Conservation (phyloP, 2,888 invertebrate species). For the Sthenelais limicola region DNA sequence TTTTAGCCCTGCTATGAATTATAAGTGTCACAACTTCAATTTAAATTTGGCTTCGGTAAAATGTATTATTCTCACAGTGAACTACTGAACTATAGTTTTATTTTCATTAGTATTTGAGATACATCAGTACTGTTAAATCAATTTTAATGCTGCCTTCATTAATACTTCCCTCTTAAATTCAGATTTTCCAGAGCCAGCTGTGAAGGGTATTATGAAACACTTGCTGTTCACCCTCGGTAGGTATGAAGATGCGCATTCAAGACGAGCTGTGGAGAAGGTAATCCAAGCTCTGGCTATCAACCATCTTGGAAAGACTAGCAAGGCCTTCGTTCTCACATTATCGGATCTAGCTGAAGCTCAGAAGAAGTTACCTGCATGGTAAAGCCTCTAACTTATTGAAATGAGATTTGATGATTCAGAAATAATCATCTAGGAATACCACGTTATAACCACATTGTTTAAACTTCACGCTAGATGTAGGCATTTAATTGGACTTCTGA, state of each 20-base stretch:
- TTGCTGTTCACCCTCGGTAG: slow-evolving; percentile 84
- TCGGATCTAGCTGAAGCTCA: slow-evolving; percentile 79
- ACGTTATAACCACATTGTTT: neutral
- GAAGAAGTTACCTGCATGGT: slow-evolving; percentile 75
- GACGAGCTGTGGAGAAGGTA: slow-evolving; percentile 81
- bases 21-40: too few relatives aligned
- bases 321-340: slow-evolving; percentile 79
- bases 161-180: slow-evolving; percentile 57
- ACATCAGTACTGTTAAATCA: too few relatives aligned
- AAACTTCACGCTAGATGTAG: too few relatives aligned
- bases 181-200: slow-evolving; percentile 85
- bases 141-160: too few relatives aligned
- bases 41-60: too few relatives aligned
- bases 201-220: slow-evolving; percentile 85
- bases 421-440: neutral
- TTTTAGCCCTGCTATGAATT: too few relatives aligned
- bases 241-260: slow-evolving; percentile 86
- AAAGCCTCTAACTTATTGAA: too few relatives aligned
- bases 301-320: slow-evolving; percentile 82
- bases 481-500: too few relatives aligned
- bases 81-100: too few relatives aligned
- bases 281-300: slow-evolving; percentile 79
- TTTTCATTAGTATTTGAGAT: too few relatives aligned
- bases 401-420: too few relatives aligned
- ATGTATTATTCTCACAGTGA: too few relatives aligned